Evolutionary conservation across 2,797 vertebrate genomes (phyloP).

Genomic region (Tragelaphus oryx): DNA sequence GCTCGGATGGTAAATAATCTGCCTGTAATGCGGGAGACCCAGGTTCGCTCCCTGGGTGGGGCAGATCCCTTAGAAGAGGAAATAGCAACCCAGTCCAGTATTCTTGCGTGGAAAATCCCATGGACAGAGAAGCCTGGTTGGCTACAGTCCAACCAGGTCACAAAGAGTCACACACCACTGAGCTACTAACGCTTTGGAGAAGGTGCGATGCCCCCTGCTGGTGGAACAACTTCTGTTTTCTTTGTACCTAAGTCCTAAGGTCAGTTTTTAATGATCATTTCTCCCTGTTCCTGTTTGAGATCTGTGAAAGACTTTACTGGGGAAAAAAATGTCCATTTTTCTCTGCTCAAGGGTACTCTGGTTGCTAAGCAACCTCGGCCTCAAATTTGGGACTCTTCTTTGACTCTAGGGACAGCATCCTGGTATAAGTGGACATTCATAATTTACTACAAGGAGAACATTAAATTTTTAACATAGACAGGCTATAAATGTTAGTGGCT

Average conservation of each 20-base stretch:
- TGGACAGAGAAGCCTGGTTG: not conserved
- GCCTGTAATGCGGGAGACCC: not conserved
- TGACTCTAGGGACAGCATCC: constrained; percentile 60
- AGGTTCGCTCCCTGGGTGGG: not conserved
- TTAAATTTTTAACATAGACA: constrained; percentile 75
- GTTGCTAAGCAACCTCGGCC: constrained; percentile 78
- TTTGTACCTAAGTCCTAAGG: not conserved
- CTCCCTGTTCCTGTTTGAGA: not conserved
- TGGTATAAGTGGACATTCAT: constrained; percentile 70
- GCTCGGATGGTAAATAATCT: not conserved
- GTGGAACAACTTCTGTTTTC: not conserved
- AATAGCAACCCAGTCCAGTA: not conserved
- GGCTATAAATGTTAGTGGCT: not conserved
- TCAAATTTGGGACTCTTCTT: constrained; percentile 76
- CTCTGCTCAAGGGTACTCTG: constrained; percentile 69
- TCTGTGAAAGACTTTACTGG: not conserved
- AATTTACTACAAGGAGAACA: constrained; percentile 71
- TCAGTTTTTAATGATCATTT: not conserved
- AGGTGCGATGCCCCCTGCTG: not conserved
- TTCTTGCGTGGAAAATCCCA: not conserved
- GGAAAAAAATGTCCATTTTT: constrained; percentile 25
- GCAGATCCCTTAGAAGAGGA: not conserved
- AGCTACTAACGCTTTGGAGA: not conserved
- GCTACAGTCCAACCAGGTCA: not conserved
- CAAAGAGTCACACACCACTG: not conserved